These are phyloP conservation scores for Agapostemon virescens DNA, from an alignment of 2,888 invertebrate genomes.

Conservation along the genomic window DNA sequence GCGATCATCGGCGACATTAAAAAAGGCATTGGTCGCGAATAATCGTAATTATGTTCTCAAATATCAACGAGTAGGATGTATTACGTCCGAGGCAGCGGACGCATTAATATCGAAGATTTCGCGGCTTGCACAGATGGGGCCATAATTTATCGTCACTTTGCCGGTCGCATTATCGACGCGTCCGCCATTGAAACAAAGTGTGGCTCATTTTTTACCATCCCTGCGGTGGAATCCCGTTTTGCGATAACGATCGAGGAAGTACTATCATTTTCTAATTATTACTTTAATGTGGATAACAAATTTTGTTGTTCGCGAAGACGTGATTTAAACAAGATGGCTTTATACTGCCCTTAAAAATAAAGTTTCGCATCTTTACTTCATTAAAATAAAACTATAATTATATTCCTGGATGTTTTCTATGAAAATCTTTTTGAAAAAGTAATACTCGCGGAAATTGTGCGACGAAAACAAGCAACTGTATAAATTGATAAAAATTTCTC, in stretches of 20 bases:
- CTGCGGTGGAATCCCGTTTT: constrained; percentile 24
- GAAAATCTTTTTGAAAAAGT: too few relatives aligned
- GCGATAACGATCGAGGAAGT: constrained; percentile 29
- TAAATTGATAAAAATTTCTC: background rate
- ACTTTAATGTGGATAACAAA: background rate
- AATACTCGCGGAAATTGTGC: background rate
- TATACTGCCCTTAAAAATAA: too few relatives aligned
- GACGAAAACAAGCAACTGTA: background rate
- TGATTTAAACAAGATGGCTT: too few relatives aligned
- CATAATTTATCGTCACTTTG: constrained; percentile 33
- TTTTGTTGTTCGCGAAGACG: background rate
- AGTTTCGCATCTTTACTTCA: background rate
- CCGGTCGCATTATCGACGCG: constrained; percentile 1
- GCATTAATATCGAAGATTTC: constrained; percentile 17
- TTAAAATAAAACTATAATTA: background rate
- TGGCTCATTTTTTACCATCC: background rate
- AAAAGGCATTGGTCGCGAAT: constrained; percentile 4
- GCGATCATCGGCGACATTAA: background rate
- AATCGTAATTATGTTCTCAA: constrained; percentile 25
- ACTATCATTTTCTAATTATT: background rate
- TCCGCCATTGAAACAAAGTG: constrained; percentile 21
- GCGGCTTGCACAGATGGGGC: constrained; percentile 1
- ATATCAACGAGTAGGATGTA: constrained; percentile 4
- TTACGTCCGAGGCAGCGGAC: background rate
- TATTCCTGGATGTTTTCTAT: background rate